Percentiles rank a stretch among this genome's conserved stretches.
These are phyloP conservation scores for Leguminivora glycinivorella DNA, from an alignment of 1,140 invertebrate genomes.

Conservation along the genomic window DNA sequence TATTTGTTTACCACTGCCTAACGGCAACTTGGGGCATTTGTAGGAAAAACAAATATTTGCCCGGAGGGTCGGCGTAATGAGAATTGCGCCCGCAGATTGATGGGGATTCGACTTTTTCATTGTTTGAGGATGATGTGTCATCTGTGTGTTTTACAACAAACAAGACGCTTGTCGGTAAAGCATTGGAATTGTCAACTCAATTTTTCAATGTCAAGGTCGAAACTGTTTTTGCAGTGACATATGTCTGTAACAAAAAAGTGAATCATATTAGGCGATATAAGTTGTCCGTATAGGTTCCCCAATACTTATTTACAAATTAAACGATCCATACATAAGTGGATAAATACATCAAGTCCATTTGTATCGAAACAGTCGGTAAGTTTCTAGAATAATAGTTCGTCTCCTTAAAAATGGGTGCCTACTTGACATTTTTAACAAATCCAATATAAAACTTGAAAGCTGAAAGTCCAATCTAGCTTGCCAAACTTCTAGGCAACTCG, in stretches of 20 bases:
- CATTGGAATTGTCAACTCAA: background rate
- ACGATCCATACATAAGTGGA: no score
- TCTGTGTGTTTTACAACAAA: slow-evolving; percentile 4
- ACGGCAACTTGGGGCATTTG: slow-evolving; percentile 26
- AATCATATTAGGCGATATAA: no score
- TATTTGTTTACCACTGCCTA: slow-evolving; percentile 27
- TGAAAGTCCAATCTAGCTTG: background rate
- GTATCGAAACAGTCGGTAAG: no score
- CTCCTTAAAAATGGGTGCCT: no score
- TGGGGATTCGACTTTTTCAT: slow-evolving; percentile 18
- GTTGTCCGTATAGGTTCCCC: no score
- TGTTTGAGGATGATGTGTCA: background rate
- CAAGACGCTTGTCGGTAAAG: background rate
- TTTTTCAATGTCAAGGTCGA: background rate
- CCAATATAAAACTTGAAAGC: background rate
- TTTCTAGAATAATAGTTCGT: no score
- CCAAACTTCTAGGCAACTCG: background rate
- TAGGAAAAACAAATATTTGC: slow-evolving; percentile 28
- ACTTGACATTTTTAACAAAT: background rate
- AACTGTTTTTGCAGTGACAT: no score
- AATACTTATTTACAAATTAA: no score
- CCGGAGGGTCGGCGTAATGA: slow-evolving; percentile 20
- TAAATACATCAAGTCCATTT: no score
- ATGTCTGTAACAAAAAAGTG: no score
- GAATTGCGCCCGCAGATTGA: slow-evolving; percentile 20